Conservation (phyloP, 53 echinoderm and acorn worm genomes). For the Astropecten irregularis region DNA sequence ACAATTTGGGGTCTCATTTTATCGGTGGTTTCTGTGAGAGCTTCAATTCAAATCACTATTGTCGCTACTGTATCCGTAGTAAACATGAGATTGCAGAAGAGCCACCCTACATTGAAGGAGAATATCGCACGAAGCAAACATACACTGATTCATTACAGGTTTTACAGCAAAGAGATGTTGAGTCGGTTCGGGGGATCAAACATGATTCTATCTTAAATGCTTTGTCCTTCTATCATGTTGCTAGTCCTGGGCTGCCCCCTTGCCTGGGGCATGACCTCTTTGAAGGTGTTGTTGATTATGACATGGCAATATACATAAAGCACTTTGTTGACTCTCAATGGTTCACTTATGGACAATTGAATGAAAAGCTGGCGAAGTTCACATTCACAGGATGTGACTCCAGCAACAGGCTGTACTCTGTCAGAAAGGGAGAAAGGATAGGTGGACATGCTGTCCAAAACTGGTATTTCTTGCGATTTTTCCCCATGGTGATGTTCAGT, state of each 20-base stretch:
- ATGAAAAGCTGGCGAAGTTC: constrained; percentile 42
- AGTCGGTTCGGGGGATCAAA: neutral
- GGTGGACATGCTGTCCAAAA: constrained; percentile 74
- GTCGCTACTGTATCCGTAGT: constrained; percentile 54
- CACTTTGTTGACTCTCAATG: constrained; percentile 62
- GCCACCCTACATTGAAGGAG: constrained; percentile 54
- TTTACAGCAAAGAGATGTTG: neutral
- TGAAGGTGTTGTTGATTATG: constrained; percentile 64
- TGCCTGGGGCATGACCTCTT: constrained; percentile 9
- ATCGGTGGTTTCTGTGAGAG: constrained; percentile 72
- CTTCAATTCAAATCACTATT: constrained; percentile 54
- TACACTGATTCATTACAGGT: constrained; percentile 28
- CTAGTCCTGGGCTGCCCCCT: neutral
- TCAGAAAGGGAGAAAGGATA: constrained; percentile 54
- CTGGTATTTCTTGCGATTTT: constrained; percentile 67
- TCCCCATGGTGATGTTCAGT: constrained; percentile 58
- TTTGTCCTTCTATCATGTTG: neutral
- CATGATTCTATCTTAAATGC: neutral
- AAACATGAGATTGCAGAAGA: constrained; percentile 51
- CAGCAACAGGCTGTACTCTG: constrained; percentile 15
- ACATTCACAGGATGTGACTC: constrained; percentile 57
- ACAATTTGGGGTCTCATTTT: constrained; percentile 69
- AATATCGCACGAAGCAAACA: constrained; percentile 59
- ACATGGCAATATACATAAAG: constrained; percentile 63
- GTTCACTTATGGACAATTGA: constrained; percentile 64